Conservation (phyloP, 2,113 vertebrate genomes). For the Bubo scandiacus region DNA sequence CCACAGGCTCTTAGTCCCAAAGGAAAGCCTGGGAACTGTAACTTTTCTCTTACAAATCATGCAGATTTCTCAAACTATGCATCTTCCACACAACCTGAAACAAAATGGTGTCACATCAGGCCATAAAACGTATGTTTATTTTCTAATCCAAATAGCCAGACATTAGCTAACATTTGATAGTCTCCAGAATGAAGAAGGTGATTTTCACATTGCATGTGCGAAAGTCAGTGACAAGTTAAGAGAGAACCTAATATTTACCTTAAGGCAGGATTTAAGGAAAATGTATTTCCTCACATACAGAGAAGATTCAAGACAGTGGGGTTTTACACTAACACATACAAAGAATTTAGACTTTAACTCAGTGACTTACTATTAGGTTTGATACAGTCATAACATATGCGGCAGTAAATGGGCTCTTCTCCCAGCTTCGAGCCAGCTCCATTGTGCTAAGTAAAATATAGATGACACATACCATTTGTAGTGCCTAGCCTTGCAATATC, state of each 20-base stretch:
- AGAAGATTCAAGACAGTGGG: not conserved
- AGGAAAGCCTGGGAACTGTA: not conserved
- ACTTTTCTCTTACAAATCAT: not conserved
- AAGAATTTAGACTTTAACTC: not conserved
- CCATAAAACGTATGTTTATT: not conserved
- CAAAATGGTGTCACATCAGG: fast-evolving
- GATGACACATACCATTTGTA: not conserved
- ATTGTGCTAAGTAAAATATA: not conserved
- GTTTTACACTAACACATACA: not conserved
- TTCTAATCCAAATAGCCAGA: not conserved
- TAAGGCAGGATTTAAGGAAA: not conserved
- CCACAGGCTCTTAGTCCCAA: not conserved
- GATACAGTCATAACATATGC: not conserved
- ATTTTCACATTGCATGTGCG: not conserved
- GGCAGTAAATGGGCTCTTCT: not conserved
- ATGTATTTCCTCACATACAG: not conserved
- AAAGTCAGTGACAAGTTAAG: not conserved
- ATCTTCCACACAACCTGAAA: not conserved
- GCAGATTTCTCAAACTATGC: not conserved
- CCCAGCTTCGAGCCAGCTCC: not conserved
- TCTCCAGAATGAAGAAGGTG: not conserved
- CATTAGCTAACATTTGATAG: not conserved
- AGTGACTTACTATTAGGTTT: not conserved
- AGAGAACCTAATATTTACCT: not conserved
- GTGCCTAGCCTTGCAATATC: not conserved